phyloP scores from a whole-genome alignment of 2,797 vertebrate genomes.

The Garrulus glandarius region DNA sequence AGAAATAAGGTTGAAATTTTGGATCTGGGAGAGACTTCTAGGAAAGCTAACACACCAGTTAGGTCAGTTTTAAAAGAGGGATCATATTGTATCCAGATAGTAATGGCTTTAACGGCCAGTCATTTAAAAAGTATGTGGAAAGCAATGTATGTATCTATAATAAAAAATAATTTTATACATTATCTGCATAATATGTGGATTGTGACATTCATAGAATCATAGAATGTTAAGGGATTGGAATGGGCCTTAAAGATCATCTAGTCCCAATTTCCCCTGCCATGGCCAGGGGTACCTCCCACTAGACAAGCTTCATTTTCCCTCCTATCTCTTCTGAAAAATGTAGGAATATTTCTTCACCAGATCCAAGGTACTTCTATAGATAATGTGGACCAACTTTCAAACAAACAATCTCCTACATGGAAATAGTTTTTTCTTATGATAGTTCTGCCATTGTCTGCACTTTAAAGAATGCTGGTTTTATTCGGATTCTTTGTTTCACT shows the following conservation, averaged over 20 bases:
- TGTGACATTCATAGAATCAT: not conserved
- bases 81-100: not conserved
- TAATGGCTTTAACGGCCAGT: not conserved
- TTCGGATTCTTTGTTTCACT: not conserved
- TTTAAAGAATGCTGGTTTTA: not conserved
- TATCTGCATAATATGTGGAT: not conserved
- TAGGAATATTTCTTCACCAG: not conserved
- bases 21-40: not conserved
- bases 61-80: not conserved
- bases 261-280: not conserved
- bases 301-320: not conserved
- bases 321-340: not conserved
- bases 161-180: not conserved
- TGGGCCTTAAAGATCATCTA: not conserved
- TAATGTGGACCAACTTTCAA: not conserved
- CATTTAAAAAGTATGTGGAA: not conserved
- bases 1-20: not conserved
- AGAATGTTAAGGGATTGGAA: not conserved
- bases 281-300: not conserved
- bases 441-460: not conserved
- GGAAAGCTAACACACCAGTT: not conserved
- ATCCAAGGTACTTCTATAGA: not conserved
- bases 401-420: rapidly evolving
- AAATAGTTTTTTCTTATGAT: not conserved
- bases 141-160: not conserved